Percentiles rank a stretch among this genome's conserved stretches.
Conservation (phyloP, 2,797 vertebrate genomes). For the Macropodus opercularis region DNA sequence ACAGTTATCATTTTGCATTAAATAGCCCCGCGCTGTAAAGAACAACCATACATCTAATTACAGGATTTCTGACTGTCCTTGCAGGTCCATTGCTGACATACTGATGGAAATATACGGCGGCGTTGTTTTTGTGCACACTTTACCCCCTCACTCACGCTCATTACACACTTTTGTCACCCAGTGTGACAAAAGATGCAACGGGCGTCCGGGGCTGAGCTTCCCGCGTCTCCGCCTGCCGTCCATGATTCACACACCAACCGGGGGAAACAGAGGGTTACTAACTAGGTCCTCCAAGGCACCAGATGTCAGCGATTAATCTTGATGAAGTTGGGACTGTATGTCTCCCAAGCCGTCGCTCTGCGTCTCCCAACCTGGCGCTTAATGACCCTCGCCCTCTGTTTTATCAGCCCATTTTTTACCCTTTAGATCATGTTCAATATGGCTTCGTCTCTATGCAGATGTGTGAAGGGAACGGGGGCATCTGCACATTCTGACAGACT, state of each 20-base stretch:
- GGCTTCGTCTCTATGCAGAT: conserved; percentile 62
- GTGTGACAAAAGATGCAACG: conserved; percentile 72
- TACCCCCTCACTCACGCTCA: conserved; percentile 47
- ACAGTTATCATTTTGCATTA: conserved; percentile 46
- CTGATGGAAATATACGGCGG: conserved; percentile 24
- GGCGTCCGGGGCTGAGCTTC: conserved; percentile 59
- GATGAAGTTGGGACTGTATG: conserved; percentile 76
- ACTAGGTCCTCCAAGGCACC: conserved; percentile 79
- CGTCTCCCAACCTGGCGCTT: conserved; percentile 76
- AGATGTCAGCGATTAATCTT: conserved; percentile 82
- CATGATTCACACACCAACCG: conserved; percentile 73
- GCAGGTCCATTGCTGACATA: conserved; percentile 12
- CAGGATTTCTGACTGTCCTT: conserved; percentile 51
- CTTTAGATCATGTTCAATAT: conserved; percentile 69
- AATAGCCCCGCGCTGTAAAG: conserved; percentile 11
- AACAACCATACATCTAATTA: conserved; percentile 45
- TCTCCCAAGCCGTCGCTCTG: conserved; percentile 71
- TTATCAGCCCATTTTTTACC: conserved; percentile 74
- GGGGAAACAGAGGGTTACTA: conserved; percentile 76
- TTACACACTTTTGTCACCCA: conserved; percentile 61
- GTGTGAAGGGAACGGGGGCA: conserved; percentile 26
- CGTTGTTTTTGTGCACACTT: conserved; percentile 42
- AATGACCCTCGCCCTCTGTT: conserved; percentile 77
- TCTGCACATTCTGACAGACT: conserved; percentile 5
- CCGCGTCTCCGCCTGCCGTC: conserved; percentile 64